Evolutionary conservation across 2,888 invertebrate genomes (phyloP).

Genomic region (Eristalinus aeneus): DNA sequence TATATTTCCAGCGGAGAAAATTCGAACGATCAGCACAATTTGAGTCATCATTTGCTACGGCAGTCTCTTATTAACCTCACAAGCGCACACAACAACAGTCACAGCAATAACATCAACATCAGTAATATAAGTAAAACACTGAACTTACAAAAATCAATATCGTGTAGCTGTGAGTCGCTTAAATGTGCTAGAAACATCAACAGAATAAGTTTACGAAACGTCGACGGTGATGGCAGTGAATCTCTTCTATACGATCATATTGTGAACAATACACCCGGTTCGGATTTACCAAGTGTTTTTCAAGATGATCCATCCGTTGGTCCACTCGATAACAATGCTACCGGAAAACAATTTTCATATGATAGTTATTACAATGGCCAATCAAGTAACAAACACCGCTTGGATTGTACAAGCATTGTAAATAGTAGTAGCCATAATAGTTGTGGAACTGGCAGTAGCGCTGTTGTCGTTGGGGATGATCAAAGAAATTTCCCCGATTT

Average conservation of each 20-base stretch:
- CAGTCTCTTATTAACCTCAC: slow-evolving; percentile 80
- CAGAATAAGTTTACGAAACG: slow-evolving; percentile 72
- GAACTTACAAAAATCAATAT: slow-evolving; percentile 75
- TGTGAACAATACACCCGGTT: slow-evolving; percentile 70
- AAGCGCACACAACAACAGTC: slow-evolving; percentile 76
- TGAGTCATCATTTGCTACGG: slow-evolving; percentile 79
- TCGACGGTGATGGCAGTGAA: slow-evolving; percentile 73
- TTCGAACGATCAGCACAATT: slow-evolving; percentile 78
- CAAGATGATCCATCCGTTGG: slow-evolving; percentile 75
- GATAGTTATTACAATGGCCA: slow-evolving; percentile 73
- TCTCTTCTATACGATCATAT: slow-evolving; percentile 74
- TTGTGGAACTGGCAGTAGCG: slow-evolving; percentile 69
- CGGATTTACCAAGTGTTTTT: slow-evolving; percentile 67
- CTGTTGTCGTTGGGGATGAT: slow-evolving; percentile 69
- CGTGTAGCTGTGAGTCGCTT: slow-evolving; percentile 77
- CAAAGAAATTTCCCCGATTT: slow-evolving; percentile 71
- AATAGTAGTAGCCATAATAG: slow-evolving; percentile 73
- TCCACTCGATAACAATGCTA: slow-evolving; percentile 74
- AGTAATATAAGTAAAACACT: slow-evolving; percentile 69
- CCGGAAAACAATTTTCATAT: slow-evolving; percentile 77
- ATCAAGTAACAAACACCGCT: slow-evolving; percentile 64
- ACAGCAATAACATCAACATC: slow-evolving; percentile 69
- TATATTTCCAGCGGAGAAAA: slow-evolving; percentile 78
- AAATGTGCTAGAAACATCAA: slow-evolving; percentile 74
- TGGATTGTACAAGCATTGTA: slow-evolving; percentile 71